Percentiles rank a stretch among this genome's conserved stretches.
phyloP scores from a whole-genome alignment of 2,888 invertebrate species.

The Aleiodes testaceus region DNA sequence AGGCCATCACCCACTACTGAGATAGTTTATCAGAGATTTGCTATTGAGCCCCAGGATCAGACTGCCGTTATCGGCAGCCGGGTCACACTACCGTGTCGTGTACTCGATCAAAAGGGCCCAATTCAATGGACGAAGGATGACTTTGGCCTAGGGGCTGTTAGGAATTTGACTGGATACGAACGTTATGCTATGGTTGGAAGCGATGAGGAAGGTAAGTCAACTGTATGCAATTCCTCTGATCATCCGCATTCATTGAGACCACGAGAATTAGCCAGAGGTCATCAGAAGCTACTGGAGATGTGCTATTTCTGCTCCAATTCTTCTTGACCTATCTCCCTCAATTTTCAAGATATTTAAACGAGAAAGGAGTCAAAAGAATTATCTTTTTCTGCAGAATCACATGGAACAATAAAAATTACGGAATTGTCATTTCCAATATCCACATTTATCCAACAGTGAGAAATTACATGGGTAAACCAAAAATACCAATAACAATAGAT shows the following conservation, averaged over 20 bases:
- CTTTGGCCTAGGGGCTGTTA: slow-evolving; percentile 93
- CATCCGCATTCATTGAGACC: too few species aligned
- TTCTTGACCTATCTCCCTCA: neutral
- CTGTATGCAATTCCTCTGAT: neutral
- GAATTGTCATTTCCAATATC: neutral
- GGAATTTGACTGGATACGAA: slow-evolving; percentile 92
- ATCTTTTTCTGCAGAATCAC: too few species aligned
- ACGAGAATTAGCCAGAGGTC: too few species aligned
- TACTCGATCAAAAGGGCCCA: slow-evolving; percentile 89
- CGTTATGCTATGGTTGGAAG: slow-evolving; percentile 97
- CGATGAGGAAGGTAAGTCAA: slow-evolving; percentile 88
- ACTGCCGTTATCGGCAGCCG: slow-evolving; percentile 91
- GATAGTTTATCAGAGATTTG: slow-evolving; percentile 83
- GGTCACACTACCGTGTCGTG: slow-evolving; percentile 91
- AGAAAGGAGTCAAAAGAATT: too few species aligned
- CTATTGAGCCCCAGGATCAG: slow-evolving; percentile 93
- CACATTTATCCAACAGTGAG: neutral
- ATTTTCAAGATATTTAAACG: too few species aligned
- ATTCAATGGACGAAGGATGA: slow-evolving; percentile 98
- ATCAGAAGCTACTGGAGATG: too few species aligned
- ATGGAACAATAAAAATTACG: too few species aligned
- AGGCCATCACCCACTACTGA: slow-evolving; percentile 67
- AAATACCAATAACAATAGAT: slow-evolving; percentile 6
- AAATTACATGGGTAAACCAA: slow-evolving; percentile 13
- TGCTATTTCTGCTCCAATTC: too few species aligned